Percentiles rank a stretch among this genome's conserved stretches.
phyloP scores from a whole-genome alignment of 2,113 vertebrate species.

The Psammodynastes pulverulentus region DNA sequence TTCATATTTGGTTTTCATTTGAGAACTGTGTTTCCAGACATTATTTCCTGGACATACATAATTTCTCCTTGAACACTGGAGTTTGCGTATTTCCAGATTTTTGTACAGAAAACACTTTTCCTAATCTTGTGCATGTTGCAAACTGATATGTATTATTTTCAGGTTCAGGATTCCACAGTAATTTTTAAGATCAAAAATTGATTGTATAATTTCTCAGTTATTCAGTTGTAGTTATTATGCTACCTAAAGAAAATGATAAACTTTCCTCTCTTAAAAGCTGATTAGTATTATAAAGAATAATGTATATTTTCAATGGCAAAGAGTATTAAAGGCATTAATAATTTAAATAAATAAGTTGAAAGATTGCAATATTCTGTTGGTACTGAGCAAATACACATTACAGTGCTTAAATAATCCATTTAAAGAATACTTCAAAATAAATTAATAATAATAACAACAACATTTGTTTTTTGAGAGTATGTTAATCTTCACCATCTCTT shows the following conservation, averaged over 20 bases:
- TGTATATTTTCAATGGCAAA: constrained; percentile 18
- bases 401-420: neutral
- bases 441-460: neutral
- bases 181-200: constrained; percentile 53
- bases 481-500: neutral
- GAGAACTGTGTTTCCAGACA: constrained; percentile 61
- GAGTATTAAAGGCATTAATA: constrained; percentile 6
- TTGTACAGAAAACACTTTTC: constrained; percentile 58
- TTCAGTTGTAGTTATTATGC: constrained; percentile 36
- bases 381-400: neutral
- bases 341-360: constrained; percentile 13
- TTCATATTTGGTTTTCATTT: constrained; percentile 64
- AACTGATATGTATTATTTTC: constrained; percentile 41
- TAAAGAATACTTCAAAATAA: constrained; percentile 41
- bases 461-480: neutral
- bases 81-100: constrained; percentile 46
- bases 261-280: constrained; percentile 35
- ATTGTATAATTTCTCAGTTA: constrained; percentile 60
- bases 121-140: constrained; percentile 23
- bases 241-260: constrained; percentile 44
- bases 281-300: constrained; percentile 10
- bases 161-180: constrained; percentile 26
- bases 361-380: neutral
- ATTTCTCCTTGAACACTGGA: constrained; percentile 53
- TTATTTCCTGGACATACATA: constrained; percentile 42